Evolutionary conservation across 2,888 invertebrate species (phyloP).

Genomic region (Heterodera filipjevi): DNA sequence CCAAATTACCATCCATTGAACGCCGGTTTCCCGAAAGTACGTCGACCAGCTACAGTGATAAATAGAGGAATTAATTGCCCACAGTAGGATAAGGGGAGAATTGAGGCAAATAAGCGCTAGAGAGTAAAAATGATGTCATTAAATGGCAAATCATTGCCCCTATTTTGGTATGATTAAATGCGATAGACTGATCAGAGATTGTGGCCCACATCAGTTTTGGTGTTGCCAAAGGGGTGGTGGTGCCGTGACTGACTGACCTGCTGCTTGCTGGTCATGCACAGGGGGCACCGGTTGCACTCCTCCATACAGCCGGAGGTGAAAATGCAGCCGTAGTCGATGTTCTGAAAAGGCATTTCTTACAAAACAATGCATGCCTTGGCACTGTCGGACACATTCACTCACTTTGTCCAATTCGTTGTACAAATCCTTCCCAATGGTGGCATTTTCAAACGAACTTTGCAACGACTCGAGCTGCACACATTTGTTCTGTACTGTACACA

Average conservation of each 20-base stretch:
- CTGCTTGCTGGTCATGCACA: slow-evolving; percentile 54
- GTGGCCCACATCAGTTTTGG: too few relatives aligned
- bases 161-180: neutral
- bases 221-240: too few relatives aligned
- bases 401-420: slow-evolving; percentile 60
- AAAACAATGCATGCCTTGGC: neutral
- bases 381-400: neutral
- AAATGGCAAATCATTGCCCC: too few relatives aligned
- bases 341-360: slow-evolving; percentile 42
- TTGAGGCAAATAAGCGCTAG: too few relatives aligned
- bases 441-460: slow-evolving; percentile 46
- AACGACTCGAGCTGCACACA: slow-evolving; percentile 32
- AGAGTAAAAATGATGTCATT: too few relatives aligned
- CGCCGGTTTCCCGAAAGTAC: slow-evolving; percentile 54
- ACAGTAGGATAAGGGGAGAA: too few relatives aligned
- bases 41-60: slow-evolving; percentile 48
- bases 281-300: slow-evolving; percentile 58
- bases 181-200: too few relatives aligned
- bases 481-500: slow-evolving; percentile 24
- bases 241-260: slow-evolving; percentile 38
- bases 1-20: slow-evolving; percentile 41
- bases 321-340: slow-evolving; percentile 61
- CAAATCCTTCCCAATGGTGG: slow-evolving; percentile 50
- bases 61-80: too few relatives aligned
- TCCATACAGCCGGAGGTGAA: slow-evolving; percentile 60